Percentiles rank a stretch among this genome's conserved stretches.
These are phyloP conservation scores for Trinorchestia longiramus DNA, from an alignment of 1,140 invertebrate species.

Conservation along the genomic window DNA sequence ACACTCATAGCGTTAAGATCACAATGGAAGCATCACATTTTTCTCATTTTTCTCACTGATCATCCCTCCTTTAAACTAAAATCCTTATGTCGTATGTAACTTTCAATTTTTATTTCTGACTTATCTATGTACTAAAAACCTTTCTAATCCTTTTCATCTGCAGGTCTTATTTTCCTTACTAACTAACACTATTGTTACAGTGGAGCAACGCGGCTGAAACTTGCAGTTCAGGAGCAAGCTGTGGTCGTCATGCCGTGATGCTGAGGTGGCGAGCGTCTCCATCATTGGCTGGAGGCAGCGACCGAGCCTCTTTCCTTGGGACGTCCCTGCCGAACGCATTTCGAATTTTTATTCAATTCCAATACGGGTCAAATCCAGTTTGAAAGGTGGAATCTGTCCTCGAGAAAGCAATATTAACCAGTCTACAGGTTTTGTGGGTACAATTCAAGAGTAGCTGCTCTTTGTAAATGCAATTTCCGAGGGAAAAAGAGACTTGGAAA, in stretches of 20 bases:
- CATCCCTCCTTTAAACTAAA: too few relatives aligned
- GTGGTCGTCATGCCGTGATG: not conserved
- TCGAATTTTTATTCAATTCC: slow-evolving; percentile 54
- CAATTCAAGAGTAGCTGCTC: slow-evolving; percentile 48
- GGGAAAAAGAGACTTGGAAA: slow-evolving; percentile 47
- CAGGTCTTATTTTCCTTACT: too few relatives aligned
- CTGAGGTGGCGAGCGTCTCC: not conserved
- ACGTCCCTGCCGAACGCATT: slow-evolving; percentile 23
- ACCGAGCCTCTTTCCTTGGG: not conserved
- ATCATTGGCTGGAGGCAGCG: not conserved
- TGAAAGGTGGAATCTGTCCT: slow-evolving; percentile 52
- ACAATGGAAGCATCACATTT: too few relatives aligned
- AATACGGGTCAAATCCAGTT: slow-evolving; percentile 54
- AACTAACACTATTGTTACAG: not conserved
- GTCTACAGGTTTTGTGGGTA: slow-evolving; percentile 52
- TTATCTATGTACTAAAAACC: too few relatives aligned
- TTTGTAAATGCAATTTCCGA: slow-evolving; percentile 53
- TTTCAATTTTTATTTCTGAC: too few relatives aligned
- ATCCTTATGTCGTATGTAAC: too few relatives aligned
- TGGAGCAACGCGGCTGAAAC: not conserved
- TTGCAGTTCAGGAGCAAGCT: not conserved
- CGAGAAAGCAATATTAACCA: slow-evolving; percentile 51
- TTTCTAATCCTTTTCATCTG: too few relatives aligned
- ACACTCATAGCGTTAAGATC: too few relatives aligned
- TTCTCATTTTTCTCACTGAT: too few relatives aligned